phyloP scores from a whole-genome alignment of 1,140 invertebrate species.

The Laupala kohalensis region DNA sequence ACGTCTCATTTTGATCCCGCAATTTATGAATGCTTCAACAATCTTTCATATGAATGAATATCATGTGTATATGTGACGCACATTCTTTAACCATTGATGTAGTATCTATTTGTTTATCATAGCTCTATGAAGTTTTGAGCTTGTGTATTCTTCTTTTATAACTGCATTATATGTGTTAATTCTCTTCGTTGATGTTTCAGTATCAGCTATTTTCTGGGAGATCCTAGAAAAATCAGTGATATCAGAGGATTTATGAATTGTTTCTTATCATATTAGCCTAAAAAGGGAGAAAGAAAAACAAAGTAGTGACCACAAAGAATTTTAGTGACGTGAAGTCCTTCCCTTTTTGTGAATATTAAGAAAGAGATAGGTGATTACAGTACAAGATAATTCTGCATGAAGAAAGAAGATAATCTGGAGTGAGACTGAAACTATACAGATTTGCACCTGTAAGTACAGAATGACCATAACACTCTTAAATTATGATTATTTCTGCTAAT shows the following conservation, averaged over 20 bases:
- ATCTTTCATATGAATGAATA: background rate
- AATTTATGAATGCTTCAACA: background rate
- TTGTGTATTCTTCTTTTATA: background rate
- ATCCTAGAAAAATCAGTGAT: constrained; percentile 33
- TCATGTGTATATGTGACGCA: background rate
- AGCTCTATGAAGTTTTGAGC: background rate
- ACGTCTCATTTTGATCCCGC: background rate
- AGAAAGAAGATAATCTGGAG: background rate
- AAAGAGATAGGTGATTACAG: background rate
- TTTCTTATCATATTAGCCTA: background rate
- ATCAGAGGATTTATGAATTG: background rate
- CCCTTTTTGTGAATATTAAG: background rate
- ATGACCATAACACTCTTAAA: background rate
- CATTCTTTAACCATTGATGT: background rate
- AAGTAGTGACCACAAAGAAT: background rate
- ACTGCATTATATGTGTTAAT: background rate
- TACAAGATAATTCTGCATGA: background rate
- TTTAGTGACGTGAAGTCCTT: constrained; percentile 4
- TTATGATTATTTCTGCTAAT: too few species aligned
- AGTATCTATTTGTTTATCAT: background rate
- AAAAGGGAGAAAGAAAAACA: background rate
- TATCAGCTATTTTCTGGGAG: constrained; percentile 59
- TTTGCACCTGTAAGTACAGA: background rate
- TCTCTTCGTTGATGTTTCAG: constrained; percentile 40
- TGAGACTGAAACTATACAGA: background rate